Base-by-base conservation (phyloP, 2,888 invertebrate genomes). In the Trachelus troglodyta region DNA sequence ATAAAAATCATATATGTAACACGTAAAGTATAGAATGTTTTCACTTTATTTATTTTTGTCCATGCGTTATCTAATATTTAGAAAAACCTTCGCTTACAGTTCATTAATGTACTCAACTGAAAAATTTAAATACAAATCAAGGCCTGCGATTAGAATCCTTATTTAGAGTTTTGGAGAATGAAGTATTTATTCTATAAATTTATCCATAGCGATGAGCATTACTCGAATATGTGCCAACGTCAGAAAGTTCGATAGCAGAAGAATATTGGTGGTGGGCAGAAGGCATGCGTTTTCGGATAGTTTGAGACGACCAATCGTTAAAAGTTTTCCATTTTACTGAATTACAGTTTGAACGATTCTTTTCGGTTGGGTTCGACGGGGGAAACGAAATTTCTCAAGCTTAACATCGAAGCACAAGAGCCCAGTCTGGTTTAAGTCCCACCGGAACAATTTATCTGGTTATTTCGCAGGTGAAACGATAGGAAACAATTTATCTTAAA, bases 321-420 rank as follows among this genome's bases (percentile, higher is more conserved):
- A 84, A 83, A 81, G 81, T 83, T 84, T 83, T 81, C 79, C 80
- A 81, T 82, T 84, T 83, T 80, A 75, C 74, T 69, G 81, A 83
- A 84, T 83, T 83, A 82, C 79, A 76, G 75, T 77, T 81, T 80
- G 80, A 82, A 76, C 76, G 81, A 83, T 82, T 83, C 83, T 80
- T 80, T 79, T 68, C 75, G 76, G 73, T 74, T 73, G 37, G 71
- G 35, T 56, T 40, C 69, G 4, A 0, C 12, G 3, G 79, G 77
- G 77, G 78, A 77, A 81, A 78, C 37, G 76, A 80, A 80, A 83
- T 83, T 81, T 82, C 76, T 82, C 83, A 81, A 77, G 80, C 81
- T 83, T 83, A 81, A 69, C 75, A 77, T 75, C 73, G 37, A 69
- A 69, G 69, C 79, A 76, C 75, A 76, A 79, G 76, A 81, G 77